phyloP scores from a whole-genome alignment of 2,113 vertebrate species.

The Coturnix japonica region DNA sequence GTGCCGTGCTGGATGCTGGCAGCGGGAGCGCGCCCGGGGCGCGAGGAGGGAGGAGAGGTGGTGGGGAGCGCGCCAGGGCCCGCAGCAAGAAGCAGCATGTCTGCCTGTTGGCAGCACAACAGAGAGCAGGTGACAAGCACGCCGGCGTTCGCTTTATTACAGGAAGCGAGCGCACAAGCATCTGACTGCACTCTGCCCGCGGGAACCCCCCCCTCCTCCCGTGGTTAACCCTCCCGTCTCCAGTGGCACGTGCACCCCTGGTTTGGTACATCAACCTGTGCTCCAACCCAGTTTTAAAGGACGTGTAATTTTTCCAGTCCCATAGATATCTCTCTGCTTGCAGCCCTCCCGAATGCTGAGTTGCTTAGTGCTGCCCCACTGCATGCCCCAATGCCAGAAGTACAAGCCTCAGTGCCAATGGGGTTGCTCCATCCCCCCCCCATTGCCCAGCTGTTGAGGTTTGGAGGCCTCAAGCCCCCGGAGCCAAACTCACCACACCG shows the following conservation, averaged over 20 bases:
- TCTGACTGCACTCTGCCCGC: neutral
- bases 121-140: constrained; percentile 67
- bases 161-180: constrained; percentile 44
- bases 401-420: neutral
- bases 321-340: neutral
- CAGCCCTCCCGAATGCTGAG: neutral
- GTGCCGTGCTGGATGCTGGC: constrained; percentile 22
- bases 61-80: constrained; percentile 36
- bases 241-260: no score
- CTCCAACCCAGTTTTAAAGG: neutral
- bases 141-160: constrained; percentile 40
- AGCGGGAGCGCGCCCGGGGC: constrained; percentile 29
- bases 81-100: constrained; percentile 61
- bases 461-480: neutral
- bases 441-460: neutral
- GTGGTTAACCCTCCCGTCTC: no score
- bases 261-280: neutral
- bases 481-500: neutral
- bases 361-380: neutral
- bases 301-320: neutral
- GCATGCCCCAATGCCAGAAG: neutral
- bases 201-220: neutral
- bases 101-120: constrained; percentile 56
- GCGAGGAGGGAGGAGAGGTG: constrained; percentile 1
- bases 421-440: neutral